These are phyloP conservation scores for Mastomys natalensis DNA, from an alignment of 2,113 vertebrate genomes.

Conservation along the genomic window DNA sequence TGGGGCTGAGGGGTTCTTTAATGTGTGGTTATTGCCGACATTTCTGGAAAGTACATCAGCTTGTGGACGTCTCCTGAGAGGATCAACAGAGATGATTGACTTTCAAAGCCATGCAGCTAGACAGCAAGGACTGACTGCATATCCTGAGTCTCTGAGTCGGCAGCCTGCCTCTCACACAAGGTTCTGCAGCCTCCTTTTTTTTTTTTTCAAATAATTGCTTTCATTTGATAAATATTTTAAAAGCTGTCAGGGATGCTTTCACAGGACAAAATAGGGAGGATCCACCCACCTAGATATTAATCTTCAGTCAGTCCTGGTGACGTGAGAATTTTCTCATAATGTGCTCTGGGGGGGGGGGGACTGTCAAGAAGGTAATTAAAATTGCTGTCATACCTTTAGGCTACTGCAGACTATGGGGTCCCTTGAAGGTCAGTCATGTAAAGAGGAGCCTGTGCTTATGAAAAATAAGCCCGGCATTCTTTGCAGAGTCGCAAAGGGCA, in stretches of 20 bases:
- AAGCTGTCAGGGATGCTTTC: constrained; percentile 56
- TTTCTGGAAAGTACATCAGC: neutral
- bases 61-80: neutral
- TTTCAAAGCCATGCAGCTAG: neutral
- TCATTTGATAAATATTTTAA: constrained; percentile 61
- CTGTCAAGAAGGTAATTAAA: constrained; percentile 77
- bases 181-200: constrained; percentile 18
- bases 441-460: constrained; percentile 57
- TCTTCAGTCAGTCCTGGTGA: constrained; percentile 46
- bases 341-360: neutral
- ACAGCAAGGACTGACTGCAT: neutral
- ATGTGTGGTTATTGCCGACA: neutral
- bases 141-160: neutral
- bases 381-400: constrained; percentile 72
- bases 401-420: constrained; percentile 22
- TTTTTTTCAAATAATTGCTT: constrained; percentile 53
- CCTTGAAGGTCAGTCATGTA: constrained; percentile 70
- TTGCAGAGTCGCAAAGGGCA: constrained; percentile 56
- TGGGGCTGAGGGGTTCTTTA: neutral
- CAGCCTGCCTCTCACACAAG: neutral
- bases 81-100: neutral
- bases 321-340: constrained; percentile 66
- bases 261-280: constrained; percentile 54
- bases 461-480: constrained; percentile 67
- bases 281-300: constrained; percentile 53